phyloP scores from a whole-genome alignment of 2,113 vertebrate species.

The Oreotragus oreotragus region DNA sequence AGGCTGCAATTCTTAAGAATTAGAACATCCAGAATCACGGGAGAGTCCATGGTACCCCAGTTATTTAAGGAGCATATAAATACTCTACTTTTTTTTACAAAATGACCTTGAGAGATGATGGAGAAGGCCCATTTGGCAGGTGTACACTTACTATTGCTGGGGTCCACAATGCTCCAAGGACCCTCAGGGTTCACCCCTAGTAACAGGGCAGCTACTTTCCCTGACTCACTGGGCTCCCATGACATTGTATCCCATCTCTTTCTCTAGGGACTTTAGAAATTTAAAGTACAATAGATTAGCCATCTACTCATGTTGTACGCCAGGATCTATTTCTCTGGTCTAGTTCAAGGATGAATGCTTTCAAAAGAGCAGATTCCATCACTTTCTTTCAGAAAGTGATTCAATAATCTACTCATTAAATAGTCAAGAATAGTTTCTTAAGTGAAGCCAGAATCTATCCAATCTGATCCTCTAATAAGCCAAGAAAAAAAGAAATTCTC shows the following conservation, averaged over 20 bases:
- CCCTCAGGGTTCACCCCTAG: background rate
- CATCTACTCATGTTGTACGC: background rate
- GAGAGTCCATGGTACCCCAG: background rate
- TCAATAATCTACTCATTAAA: background rate
- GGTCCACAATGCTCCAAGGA: background rate
- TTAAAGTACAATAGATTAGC: background rate
- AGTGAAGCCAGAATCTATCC: background rate
- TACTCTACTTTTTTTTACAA: background rate
- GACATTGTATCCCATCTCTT: background rate
- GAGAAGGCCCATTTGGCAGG: background rate
- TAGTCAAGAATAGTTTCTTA: background rate
- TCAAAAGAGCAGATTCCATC: background rate
- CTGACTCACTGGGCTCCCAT: background rate
- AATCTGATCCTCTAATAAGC: background rate
- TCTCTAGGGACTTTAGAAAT: slow-evolving; percentile 1
- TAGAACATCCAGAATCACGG: background rate
- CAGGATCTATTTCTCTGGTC: background rate
- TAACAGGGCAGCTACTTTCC: background rate
- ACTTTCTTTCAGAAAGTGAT: background rate
- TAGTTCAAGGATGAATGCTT: background rate
- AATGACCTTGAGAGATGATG: background rate
- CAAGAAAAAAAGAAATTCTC: background rate
- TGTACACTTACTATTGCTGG: background rate
- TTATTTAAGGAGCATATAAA: background rate
- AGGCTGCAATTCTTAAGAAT: background rate